Evolutionary conservation across 2,797 vertebrate genomes (phyloP).

Genomic region (Silurus aristotelis): DNA sequence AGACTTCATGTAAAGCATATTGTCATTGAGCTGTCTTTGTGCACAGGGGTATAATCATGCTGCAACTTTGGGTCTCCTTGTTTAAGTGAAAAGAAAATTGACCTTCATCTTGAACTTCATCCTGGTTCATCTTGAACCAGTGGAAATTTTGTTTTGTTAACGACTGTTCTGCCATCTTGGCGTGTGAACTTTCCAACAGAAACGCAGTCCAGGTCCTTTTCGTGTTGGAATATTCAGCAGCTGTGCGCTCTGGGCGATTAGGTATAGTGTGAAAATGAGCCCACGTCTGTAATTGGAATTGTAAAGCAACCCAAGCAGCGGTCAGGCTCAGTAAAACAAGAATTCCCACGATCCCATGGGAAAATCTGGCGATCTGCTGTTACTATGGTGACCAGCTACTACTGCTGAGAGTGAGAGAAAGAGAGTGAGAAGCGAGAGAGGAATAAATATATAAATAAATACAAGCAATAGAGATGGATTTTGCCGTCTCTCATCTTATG

Average conservation of each 20-base stretch:
- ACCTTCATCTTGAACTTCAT: too few relatives aligned
- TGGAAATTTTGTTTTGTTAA: neutral
- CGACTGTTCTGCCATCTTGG: neutral
- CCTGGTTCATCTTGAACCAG: neutral
- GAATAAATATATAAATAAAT: conserved; percentile 31
- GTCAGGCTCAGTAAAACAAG: conserved; percentile 71
- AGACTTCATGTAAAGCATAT: too few relatives aligned
- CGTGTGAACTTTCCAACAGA: conserved; percentile 23
- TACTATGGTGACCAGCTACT: conserved; percentile 82
- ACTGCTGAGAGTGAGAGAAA: conserved; percentile 76
- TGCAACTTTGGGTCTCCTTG: too few relatives aligned
- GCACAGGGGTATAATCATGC: too few relatives aligned
- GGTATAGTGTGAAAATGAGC: conserved; percentile 42
- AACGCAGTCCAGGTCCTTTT: neutral
- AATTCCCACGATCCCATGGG: conserved; percentile 79
- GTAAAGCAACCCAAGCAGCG: conserved; percentile 58
- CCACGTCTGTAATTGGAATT: conserved; percentile 54
- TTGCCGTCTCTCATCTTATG: conserved; percentile 36
- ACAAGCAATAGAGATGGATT: conserved; percentile 24
- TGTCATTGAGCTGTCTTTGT: too few relatives aligned
- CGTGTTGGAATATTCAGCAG: conserved; percentile 29
- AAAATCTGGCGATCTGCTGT: conserved; percentile 74
- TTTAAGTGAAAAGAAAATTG: too few relatives aligned
- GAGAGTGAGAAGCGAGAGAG: conserved; percentile 50
- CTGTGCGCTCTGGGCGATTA: conserved; percentile 10